Conservation (phyloP, 2,797 vertebrate genomes). For the Zenarchopterus dispar region DNA sequence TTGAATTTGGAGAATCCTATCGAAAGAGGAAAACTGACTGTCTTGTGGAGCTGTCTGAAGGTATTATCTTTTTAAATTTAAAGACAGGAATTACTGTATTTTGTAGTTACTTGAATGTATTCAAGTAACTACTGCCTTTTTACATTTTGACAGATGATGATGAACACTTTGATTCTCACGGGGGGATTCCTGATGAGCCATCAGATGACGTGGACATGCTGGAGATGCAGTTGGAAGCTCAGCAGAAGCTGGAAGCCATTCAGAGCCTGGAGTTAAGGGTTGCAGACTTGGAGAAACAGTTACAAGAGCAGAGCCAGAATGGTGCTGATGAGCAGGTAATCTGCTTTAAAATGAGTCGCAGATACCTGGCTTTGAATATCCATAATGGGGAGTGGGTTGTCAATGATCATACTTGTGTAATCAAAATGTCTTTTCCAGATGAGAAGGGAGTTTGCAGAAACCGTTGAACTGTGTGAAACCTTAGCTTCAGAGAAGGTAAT, state of each 20-base stretch:
- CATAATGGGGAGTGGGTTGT: too few species aligned
- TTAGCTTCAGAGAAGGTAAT: conserved; percentile 85
- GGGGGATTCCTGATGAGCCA: conserved; percentile 66
- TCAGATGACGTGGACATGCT: conserved; percentile 69
- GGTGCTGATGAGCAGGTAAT: conserved; percentile 47
- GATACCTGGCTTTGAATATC: background rate
- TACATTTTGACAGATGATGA: conserved; percentile 66
- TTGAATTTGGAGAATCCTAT: conserved; percentile 59
- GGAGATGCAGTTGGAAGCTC: conserved; percentile 57
- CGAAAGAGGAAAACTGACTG: conserved; percentile 74
- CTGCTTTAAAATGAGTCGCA: background rate
- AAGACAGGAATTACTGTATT: too few species aligned
- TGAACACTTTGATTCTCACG: conserved; percentile 71
- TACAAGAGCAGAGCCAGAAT: conserved; percentile 35
- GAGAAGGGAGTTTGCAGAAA: conserved; percentile 81
- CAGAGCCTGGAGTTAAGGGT: background rate
- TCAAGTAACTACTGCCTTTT: background rate
- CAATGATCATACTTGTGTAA: too few species aligned
- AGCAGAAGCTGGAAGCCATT: conserved; percentile 9
- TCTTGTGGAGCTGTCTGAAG: conserved; percentile 63
- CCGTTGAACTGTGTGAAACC: conserved; percentile 86
- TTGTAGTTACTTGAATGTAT: background rate
- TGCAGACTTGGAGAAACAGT: conserved; percentile 34
- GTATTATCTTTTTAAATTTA: conserved; percentile 27
- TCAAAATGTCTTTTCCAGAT: conserved; percentile 62